phyloP scores from a whole-genome alignment of 1,140 invertebrate genomes.

The Euura lappo region DNA sequence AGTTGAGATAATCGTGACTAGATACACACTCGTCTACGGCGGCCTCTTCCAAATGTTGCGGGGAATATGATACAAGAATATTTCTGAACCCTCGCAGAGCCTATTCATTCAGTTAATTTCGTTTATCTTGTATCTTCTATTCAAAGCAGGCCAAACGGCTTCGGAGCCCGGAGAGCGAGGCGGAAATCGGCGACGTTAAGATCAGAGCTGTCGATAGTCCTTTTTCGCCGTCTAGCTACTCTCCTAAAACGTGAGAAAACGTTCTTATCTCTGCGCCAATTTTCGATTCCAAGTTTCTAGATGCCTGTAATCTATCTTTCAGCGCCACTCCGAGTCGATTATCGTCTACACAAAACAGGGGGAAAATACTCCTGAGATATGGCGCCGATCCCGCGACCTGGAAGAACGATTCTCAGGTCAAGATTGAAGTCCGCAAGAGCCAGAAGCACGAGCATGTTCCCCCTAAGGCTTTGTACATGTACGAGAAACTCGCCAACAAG shows the following conservation, averaged over 20 bases:
- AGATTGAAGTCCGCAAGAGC: constrained; percentile 29
- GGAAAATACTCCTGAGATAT: constrained; percentile 38
- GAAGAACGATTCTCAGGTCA: constrained; percentile 30
- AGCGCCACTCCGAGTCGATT: constrained; percentile 35
- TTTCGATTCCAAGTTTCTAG: no score
- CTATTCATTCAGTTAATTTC: constrained; percentile 9
- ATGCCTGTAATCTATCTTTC: constrained; percentile 9
- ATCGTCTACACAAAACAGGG: constrained; percentile 25
- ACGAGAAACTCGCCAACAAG: constrained; percentile 61
- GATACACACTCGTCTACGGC: constrained; percentile 86
- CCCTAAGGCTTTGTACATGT: constrained; percentile 58
- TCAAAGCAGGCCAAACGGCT: constrained; percentile 28
- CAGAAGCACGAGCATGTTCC: constrained; percentile 37
- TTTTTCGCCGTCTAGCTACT: constrained; percentile 24
- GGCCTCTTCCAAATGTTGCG: constrained; percentile 44
- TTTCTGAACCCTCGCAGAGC: background rate
- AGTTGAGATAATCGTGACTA: constrained; percentile 70
- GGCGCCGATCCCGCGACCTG: constrained; percentile 38
- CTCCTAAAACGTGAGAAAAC: constrained; percentile 30
- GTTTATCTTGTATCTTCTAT: constrained; percentile 20
- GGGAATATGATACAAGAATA: background rate
- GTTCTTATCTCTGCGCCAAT: background rate
- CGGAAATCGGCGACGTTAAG: constrained; percentile 22
- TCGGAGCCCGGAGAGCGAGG: constrained; percentile 26
- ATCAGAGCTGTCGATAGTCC: constrained; percentile 18